These are phyloP conservation scores for Aphidius colemani DNA, from an alignment of 2,888 invertebrate genomes.

Conservation along the genomic window DNA sequence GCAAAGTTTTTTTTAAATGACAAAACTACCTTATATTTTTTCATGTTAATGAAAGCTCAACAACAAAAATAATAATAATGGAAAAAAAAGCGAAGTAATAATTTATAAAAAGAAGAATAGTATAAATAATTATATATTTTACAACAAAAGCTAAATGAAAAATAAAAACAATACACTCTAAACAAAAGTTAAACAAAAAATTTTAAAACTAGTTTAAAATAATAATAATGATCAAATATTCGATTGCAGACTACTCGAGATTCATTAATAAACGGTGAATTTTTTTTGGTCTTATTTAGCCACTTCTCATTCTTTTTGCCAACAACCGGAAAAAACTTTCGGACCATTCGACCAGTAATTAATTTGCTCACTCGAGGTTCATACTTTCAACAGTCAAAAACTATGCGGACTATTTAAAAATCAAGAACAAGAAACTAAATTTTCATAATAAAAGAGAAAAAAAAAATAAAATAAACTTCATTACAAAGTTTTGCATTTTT, in stretches of 20 bases:
- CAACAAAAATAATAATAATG: not conserved
- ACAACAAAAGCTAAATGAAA: no score
- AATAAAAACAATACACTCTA: no score
- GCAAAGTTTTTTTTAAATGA: no score
- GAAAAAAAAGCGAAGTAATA: not conserved
- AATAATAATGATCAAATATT: not conserved
- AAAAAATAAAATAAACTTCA: not conserved
- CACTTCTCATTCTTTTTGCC: not conserved
- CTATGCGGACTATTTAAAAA: conserved; percentile 3
- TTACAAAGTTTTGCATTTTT: conserved; percentile 9
- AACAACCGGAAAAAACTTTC: not conserved
- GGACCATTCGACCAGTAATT: conserved; percentile 14
- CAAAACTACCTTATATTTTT: not conserved
- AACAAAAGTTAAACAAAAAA: not conserved
- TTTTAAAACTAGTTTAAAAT: not conserved
- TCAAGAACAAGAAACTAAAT: no score
- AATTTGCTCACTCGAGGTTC: conserved; percentile 17
- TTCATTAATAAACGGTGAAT: conserved; percentile 11
- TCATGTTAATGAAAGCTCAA: not conserved
- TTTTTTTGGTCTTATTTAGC: not conserved
- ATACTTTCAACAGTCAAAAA: conserved; percentile 15
- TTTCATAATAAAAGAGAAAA: no score
- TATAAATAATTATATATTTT: not conserved
- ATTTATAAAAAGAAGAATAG: not conserved
- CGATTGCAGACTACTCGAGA: conserved; percentile 5